Percentiles rank a stretch among this genome's conserved stretches.
These are phyloP conservation scores for Scaptomyza polygonia DNA, from an alignment of 2,888 invertebrate species.

Conservation along the genomic window DNA sequence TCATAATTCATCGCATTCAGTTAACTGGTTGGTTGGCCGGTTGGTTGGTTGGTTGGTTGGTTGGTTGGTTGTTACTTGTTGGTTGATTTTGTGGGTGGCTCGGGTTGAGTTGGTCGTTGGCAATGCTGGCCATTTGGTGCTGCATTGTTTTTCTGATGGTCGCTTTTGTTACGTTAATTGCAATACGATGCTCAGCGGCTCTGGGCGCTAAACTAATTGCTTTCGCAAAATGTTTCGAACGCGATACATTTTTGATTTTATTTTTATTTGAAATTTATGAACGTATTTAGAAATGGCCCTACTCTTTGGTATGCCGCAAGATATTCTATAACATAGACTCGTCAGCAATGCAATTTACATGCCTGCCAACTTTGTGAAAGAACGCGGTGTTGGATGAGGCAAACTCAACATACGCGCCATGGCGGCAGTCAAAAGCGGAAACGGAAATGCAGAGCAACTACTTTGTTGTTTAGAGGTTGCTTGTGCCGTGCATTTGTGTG, in stretches of 20 bases:
- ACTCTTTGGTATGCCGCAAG: slow-evolving; percentile 15
- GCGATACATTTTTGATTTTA: slow-evolving; percentile 24
- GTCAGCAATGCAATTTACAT: slow-evolving; percentile 48
- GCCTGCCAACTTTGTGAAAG: slow-evolving; percentile 20
- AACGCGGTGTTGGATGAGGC: not conserved
- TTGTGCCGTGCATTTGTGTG: slow-evolving; percentile 10
- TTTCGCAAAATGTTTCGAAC: slow-evolving; percentile 63
- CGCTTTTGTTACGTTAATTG: slow-evolving; percentile 70
- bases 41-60: slow-evolving; percentile 2
- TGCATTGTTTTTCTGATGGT: slow-evolving; percentile 63
- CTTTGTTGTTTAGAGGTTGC: slow-evolving; percentile 44
- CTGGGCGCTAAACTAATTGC: slow-evolving; percentile 72
- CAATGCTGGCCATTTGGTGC: slow-evolving; percentile 51
- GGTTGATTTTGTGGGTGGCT: slow-evolving; percentile 11
- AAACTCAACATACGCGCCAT: slow-evolving; percentile 26
- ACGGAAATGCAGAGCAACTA: slow-evolving; percentile 76
- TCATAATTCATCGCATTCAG: slow-evolving; percentile 67
- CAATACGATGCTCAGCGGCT: slow-evolving; percentile 70
- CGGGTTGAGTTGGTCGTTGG: slow-evolving; percentile 4
- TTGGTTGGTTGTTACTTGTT: not conserved
- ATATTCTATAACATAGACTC: slow-evolving; percentile 39
- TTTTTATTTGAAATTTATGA: slow-evolving; percentile 61
- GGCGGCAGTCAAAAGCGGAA: slow-evolving; percentile 54
- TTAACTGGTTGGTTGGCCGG: slow-evolving; percentile 48
- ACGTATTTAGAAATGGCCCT: slow-evolving; percentile 47